Conservation (phyloP, 2,888 invertebrate genomes). For the Aricia artaxerxes region DNA sequence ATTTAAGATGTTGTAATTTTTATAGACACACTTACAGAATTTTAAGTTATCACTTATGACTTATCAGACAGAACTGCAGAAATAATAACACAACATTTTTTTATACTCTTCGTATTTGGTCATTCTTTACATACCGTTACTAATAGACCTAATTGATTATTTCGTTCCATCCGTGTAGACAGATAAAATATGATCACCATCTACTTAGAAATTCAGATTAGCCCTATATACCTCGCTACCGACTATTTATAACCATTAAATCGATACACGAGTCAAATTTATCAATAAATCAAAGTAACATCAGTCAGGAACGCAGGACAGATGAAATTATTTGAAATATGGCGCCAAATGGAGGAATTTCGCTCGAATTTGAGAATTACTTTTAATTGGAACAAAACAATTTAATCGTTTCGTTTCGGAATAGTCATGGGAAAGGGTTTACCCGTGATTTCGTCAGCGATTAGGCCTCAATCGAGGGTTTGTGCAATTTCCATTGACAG, state of each 20-base stretch:
- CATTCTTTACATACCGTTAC: not conserved
- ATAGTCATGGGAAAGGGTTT: constrained; percentile 74
- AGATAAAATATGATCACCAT: constrained; percentile 9
- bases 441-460: constrained; percentile 57
- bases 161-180: not conserved
- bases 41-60: too few relatives aligned
- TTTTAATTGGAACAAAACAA: constrained; percentile 70
- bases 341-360: constrained; percentile 65
- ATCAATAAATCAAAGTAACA: constrained; percentile 60
- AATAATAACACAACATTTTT: too few relatives aligned
- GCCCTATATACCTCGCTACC: constrained; percentile 30
- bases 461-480: constrained; percentile 71
- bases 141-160: not conserved
- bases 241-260: constrained; percentile 38
- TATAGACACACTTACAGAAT: too few relatives aligned
- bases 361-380: constrained; percentile 54
- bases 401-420: constrained; percentile 53
- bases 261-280: constrained; percentile 56
- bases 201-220: constrained; percentile 17
- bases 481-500: constrained; percentile 78
- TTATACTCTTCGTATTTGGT: not conserved
- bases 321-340: constrained; percentile 68
- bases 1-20: too few relatives aligned
- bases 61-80: too few relatives aligned
- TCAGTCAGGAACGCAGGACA: constrained; percentile 56